phyloP scores from a whole-genome alignment of 2,797 vertebrate species.

The Cirrhinus mrigala region DNA sequence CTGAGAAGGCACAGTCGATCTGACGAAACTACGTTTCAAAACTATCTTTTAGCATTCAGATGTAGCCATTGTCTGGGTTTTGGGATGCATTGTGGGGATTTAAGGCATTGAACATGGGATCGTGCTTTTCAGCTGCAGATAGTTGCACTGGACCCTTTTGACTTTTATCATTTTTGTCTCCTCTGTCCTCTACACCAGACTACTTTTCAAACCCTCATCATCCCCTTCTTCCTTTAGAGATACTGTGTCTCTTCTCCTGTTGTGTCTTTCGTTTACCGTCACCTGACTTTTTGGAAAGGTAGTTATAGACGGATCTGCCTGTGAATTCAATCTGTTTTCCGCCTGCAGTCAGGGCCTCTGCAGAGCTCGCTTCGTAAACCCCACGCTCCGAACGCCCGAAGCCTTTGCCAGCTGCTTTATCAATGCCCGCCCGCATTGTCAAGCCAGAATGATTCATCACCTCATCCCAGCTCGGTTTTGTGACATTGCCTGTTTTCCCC shows the following conservation, averaged over 20 bases:
- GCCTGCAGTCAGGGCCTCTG: conserved; percentile 22
- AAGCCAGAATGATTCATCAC: conserved; percentile 55
- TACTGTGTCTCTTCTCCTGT: conserved; percentile 5
- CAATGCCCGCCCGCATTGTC: conserved; percentile 35
- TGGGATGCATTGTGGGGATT: background rate
- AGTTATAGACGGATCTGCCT: conserved; percentile 34
- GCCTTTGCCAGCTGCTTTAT: conserved; percentile 54
- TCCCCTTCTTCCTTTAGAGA: background rate
- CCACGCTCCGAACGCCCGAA: background rate
- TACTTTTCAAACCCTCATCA: background rate
- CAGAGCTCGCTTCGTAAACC: conserved; percentile 13
- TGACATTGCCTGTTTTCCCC: conserved; percentile 35
- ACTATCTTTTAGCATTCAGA: background rate
- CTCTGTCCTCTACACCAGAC: background rate
- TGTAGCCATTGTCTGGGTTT: background rate
- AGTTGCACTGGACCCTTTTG: background rate
- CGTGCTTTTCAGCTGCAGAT: background rate
- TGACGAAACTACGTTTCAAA: background rate
- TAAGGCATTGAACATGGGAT: background rate
- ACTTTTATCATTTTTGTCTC: background rate
- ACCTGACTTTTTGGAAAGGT: conserved; percentile 46
- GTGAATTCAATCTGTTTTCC: conserved; percentile 41
- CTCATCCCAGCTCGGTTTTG: conserved; percentile 17
- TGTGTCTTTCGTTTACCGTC: conserved; percentile 44
- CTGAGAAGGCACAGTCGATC: background rate